phyloP scores from a whole-genome alignment of 2,113 vertebrate genomes.

The Rhea pennata region DNA sequence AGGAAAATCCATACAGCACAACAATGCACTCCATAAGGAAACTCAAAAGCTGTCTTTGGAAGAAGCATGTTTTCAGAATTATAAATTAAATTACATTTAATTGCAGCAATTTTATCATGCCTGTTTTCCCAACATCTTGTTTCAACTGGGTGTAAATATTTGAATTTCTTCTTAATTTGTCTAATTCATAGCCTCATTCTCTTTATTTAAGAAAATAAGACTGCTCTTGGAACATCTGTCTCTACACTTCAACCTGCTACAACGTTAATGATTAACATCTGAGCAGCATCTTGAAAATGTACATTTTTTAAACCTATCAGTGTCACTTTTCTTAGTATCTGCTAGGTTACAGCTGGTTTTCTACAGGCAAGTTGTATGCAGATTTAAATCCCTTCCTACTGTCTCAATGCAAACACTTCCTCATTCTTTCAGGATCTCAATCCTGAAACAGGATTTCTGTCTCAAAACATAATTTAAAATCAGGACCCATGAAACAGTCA shows the following conservation, averaged over 20 bases:
- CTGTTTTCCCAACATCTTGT: constrained; percentile 47
- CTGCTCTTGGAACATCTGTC: constrained; percentile 66
- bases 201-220: constrained; percentile 59
- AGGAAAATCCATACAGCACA: constrained; percentile 62
- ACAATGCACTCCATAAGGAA: constrained; percentile 52
- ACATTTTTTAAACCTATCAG: constrained; percentile 34
- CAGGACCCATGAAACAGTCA: neutral
- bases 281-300: constrained; percentile 8
- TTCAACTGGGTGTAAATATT: constrained; percentile 65
- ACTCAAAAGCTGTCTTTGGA: constrained; percentile 32
- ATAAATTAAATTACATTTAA: constrained; percentile 58
- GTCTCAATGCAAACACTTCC: neutral
- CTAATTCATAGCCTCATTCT: constrained; percentile 55
- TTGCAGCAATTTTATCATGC: constrained; percentile 54
- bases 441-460: neutral
- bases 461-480: neutral
- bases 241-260: constrained; percentile 59
- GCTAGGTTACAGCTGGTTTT: neutral
- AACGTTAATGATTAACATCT: constrained; percentile 68
- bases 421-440: neutral
- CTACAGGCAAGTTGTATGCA: neutral
- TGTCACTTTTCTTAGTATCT: neutral
- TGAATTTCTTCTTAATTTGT: constrained; percentile 62
- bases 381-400: neutral
- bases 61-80: constrained; percentile 21